Percentiles rank a stretch among this genome's conserved stretches.
phyloP scores from a whole-genome alignment of 1,140 invertebrate species.

The Heliconius congener region DNA sequence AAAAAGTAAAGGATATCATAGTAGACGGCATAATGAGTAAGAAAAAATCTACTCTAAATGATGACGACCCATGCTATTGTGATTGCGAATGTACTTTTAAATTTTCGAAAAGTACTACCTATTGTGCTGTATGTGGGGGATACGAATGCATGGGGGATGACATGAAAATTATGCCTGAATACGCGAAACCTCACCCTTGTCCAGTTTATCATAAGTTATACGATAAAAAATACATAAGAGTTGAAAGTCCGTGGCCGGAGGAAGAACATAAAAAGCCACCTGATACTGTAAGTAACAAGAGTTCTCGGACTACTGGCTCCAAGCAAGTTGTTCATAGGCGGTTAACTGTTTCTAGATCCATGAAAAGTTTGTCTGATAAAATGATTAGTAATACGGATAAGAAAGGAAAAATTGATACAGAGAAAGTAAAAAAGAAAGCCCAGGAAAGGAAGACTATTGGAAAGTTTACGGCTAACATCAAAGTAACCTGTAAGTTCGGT shows the following conservation, averaged over 20 bases:
- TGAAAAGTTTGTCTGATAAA: constrained; percentile 42
- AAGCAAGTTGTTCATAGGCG: constrained; percentile 39
- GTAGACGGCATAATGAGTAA: constrained; percentile 51
- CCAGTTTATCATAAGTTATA: constrained; percentile 73
- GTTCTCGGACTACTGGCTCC: constrained; percentile 46
- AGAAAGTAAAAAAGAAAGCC: constrained; percentile 50
- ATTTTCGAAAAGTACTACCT: constrained; percentile 66
- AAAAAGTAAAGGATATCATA: constrained; percentile 69
- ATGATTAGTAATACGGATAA: constrained; percentile 45
- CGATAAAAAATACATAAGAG: constrained; percentile 65
- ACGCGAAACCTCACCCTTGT: constrained; percentile 68
- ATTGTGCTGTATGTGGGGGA: constrained; percentile 71
- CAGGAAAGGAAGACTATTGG: constrained; percentile 57
- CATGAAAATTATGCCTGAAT: constrained; percentile 59
- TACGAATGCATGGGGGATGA: constrained; percentile 71
- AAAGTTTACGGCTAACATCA: constrained; percentile 61
- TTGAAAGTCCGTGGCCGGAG: constrained; percentile 61
- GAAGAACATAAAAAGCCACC: constrained; percentile 46
- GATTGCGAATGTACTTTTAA: constrained; percentile 70
- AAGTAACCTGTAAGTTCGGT: constrained; percentile 50
- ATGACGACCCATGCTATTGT: constrained; percentile 64
- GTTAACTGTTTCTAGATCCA: constrained; percentile 41
- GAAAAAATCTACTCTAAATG: constrained; percentile 43
- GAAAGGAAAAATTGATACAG: constrained; percentile 32
- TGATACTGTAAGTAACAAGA: constrained; percentile 54